Conservation (phyloP, 2,888 invertebrate genomes). For the Hofmannophila pseudospretella region DNA sequence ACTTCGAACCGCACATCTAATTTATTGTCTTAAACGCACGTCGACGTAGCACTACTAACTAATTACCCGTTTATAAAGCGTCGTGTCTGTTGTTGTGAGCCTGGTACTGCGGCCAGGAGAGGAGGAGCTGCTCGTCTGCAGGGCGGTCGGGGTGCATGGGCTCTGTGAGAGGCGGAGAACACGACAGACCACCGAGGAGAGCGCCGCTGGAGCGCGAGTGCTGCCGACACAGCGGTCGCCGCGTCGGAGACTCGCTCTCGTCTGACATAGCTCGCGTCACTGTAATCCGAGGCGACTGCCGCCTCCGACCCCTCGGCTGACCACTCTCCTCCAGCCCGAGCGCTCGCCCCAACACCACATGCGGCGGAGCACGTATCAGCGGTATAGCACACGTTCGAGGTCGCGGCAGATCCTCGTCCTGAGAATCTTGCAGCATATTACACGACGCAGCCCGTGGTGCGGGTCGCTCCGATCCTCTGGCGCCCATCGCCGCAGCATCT, state of each 20-base stretch:
- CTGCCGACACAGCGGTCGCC: constrained; percentile 65
- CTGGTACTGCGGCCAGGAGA: constrained; percentile 74
- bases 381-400: constrained; percentile 64
- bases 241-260: constrained; percentile 80
- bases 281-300: constrained; percentile 82
- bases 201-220: constrained; percentile 72
- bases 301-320: constrained; percentile 47
- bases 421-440: constrained; percentile 81
- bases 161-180: constrained; percentile 64
- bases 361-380: constrained; percentile 74
- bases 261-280: constrained; percentile 86
- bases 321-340: constrained; percentile 71
- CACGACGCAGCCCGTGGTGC: constrained; percentile 82
- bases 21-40: constrained; percentile 57
- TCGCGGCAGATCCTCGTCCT: constrained; percentile 56
- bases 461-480: constrained; percentile 56
- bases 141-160: constrained; percentile 40
- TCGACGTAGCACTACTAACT: constrained; percentile 37
- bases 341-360: constrained; percentile 79
- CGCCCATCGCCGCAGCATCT: constrained; percentile 67
- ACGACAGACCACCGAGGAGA: constrained; percentile 62
- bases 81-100: constrained; percentile 42
- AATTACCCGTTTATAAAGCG: constrained; percentile 61
- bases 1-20: constrained; percentile 49
- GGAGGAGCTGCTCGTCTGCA: constrained; percentile 70